These are phyloP conservation scores for Noctua comes DNA, from an alignment of 2,888 invertebrate genomes.

Conservation along the genomic window DNA sequence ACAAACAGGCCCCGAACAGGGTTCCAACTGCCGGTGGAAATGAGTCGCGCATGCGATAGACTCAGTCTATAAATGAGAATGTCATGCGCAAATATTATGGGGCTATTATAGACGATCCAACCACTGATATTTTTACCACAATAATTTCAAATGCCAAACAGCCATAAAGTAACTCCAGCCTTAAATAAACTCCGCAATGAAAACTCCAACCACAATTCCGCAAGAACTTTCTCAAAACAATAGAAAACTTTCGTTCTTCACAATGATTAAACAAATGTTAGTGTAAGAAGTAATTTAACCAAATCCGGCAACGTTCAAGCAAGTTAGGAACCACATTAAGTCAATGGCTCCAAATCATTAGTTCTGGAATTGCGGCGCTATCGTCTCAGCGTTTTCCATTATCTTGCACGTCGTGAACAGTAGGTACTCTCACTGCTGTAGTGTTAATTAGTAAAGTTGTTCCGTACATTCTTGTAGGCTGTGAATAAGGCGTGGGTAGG, in stretches of 20 bases:
- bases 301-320: conserved; percentile 52
- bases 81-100: neutral
- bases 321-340: conserved; percentile 61
- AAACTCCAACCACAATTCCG: conserved; percentile 23
- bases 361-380: conserved; percentile 60
- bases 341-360: conserved; percentile 63
- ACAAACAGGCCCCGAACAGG: too few species aligned
- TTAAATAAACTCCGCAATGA: conserved; percentile 25
- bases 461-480: conserved; percentile 49
- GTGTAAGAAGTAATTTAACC: conserved; percentile 62
- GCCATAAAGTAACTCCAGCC: neutral
- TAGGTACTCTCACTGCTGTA: conserved; percentile 31
- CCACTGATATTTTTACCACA: too few species aligned
- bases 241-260: conserved; percentile 53
- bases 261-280: conserved; percentile 63
- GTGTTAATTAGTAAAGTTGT: conserved; percentile 62
- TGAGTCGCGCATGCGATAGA: neutral
- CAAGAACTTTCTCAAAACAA: conserved; percentile 47
- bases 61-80: neutral
- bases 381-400: conserved; percentile 58
- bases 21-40: neutral
- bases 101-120: neutral
- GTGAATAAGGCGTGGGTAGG: conserved; percentile 13
- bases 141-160: conserved; percentile 8
- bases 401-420: conserved; percentile 61